A percentile compares a stretch with the other conserved stretches of the same genome.
Evolutionary conservation across 2,797 vertebrate species (phyloP).

Genomic region (Diglossa cyanea): DNA sequence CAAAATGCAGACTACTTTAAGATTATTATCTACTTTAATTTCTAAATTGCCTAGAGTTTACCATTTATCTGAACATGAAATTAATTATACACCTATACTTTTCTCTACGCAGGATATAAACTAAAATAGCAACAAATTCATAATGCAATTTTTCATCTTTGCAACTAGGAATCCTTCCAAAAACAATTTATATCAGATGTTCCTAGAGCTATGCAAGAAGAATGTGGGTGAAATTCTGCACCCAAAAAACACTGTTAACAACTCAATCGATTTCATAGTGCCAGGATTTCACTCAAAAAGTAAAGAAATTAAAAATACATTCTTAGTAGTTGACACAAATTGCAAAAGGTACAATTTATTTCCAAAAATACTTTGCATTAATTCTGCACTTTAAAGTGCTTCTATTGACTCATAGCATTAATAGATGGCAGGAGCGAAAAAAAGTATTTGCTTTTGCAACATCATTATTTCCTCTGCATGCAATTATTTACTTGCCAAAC

Average conservation of each 20-base stretch:
- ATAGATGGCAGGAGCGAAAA: slow-evolving; percentile 21
- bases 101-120: background rate
- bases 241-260: background rate
- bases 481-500: slow-evolving; percentile 68
- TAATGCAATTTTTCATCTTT: slow-evolving; percentile 21
- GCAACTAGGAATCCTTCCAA: background rate
- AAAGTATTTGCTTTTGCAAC: slow-evolving; percentile 52
- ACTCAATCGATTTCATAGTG: background rate
- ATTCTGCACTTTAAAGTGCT: background rate
- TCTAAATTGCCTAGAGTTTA: slow-evolving; percentile 1
- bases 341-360: background rate
- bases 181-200: background rate
- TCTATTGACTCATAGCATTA: background rate
- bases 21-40: background rate
- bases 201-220: background rate
- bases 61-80: slow-evolving; percentile 13
- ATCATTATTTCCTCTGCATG: slow-evolving; percentile 50
- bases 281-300: background rate
- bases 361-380: background rate
- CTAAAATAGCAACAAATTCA: slow-evolving; percentile 18
- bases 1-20: background rate
- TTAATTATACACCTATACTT: background rate
- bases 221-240: background rate
- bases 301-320: background rate
- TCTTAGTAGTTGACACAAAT: background rate